Conservation (phyloP, 2,888 invertebrate genomes). For the Pecten maximus region DNA sequence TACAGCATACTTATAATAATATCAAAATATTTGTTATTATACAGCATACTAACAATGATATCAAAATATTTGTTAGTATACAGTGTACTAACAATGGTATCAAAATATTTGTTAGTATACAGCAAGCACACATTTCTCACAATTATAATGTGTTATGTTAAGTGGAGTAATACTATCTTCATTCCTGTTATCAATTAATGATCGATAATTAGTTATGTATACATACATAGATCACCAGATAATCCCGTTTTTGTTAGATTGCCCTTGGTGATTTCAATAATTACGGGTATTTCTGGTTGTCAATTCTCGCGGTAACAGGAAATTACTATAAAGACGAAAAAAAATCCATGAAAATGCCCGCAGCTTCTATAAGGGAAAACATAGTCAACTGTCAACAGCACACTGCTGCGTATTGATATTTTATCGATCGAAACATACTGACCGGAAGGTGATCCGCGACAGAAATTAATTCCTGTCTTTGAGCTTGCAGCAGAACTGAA, state of each 20-base stretch:
- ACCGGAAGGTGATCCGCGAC: neutral
- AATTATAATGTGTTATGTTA: neutral
- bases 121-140: too few relatives aligned
- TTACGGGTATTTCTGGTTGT: neutral
- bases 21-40: too few relatives aligned
- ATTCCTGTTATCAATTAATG: neutral
- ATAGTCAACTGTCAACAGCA: constrained; percentile 3
- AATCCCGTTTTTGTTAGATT: neutral
- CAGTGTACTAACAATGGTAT: too few relatives aligned
- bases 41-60: too few relatives aligned
- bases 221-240: neutral
- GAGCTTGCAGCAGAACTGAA: neutral
- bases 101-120: too few relatives aligned
- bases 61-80: too few relatives aligned
- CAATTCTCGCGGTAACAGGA: neutral
- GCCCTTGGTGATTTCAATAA: neutral
- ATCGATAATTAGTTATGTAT: neutral
- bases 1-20: too few relatives aligned
- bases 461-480: constrained; percentile 6
- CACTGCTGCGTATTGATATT: neutral
- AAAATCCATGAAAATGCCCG: neutral
- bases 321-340: neutral
- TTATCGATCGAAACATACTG: neutral
- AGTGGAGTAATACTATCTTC: neutral
- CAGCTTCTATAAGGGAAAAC: neutral